Conservation (phyloP, 2,888 invertebrate species). For the Nomada ferruginata region DNA sequence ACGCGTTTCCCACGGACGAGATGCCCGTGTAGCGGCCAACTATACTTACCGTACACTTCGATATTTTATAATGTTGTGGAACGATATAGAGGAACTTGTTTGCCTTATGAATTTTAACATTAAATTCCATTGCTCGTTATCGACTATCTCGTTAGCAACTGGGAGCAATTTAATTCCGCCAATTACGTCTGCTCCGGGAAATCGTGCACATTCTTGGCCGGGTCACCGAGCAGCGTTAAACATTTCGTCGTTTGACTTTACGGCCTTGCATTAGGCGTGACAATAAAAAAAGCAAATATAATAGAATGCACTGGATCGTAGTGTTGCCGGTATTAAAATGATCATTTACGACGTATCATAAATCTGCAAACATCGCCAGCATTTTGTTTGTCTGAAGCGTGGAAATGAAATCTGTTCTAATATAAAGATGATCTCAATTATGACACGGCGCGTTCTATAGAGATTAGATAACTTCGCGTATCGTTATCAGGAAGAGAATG, state of each 20-base stretch:
- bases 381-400: too few relatives aligned
- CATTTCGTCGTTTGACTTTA: constrained; percentile 21
- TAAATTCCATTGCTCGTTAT: constrained; percentile 46
- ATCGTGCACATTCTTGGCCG: constrained; percentile 53
- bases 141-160: background rate
- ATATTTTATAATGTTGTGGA: constrained; percentile 14
- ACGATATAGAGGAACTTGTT: constrained; percentile 1
- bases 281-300: background rate
- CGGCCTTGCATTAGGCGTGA: constrained; percentile 18
- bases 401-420: background rate
- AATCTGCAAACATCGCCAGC: too few relatives aligned
- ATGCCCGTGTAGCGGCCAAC: constrained; percentile 20
- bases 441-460: background rate
- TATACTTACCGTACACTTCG: constrained; percentile 45
- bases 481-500: background rate
- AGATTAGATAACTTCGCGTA: background rate
- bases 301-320: constrained; percentile 23
- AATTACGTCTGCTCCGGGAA: constrained; percentile 46
- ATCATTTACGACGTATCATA: too few relatives aligned
- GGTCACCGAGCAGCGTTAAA: constrained; percentile 49
- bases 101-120: constrained; percentile 21
- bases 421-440: background rate
- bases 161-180: constrained; percentile 49
- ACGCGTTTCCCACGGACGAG: constrained; percentile 46
- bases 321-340: background rate